phyloP scores from a whole-genome alignment of 2,797 vertebrate genomes.

The Tadarida brasiliensis region DNA sequence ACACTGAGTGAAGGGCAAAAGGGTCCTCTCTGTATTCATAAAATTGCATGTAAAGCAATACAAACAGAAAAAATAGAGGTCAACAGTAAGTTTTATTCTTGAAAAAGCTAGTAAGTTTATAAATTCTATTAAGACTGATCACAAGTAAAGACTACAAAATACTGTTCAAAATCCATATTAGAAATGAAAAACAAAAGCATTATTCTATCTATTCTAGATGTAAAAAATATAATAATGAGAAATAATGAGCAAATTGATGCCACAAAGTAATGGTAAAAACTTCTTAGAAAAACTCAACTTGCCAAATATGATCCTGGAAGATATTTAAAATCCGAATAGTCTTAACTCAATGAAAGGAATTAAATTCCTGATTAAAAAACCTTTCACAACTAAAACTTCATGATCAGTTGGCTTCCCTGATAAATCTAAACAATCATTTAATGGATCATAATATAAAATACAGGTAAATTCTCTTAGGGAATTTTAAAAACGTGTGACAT shows the following conservation, averaged over 20 bases:
- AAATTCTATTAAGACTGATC: background rate
- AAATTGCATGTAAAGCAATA: background rate
- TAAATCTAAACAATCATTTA: background rate
- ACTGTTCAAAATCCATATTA: background rate
- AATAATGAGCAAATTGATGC: background rate
- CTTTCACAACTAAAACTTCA: background rate
- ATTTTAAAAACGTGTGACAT: background rate
- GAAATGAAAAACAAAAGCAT: background rate
- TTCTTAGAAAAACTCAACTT: background rate
- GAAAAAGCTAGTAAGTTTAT: background rate
- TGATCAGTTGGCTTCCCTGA: background rate
- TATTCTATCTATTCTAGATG: background rate
- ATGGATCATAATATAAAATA: background rate
- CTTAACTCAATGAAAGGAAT: background rate
- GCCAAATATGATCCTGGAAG: background rate
- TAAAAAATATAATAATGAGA: background rate
- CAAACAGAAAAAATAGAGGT: background rate
- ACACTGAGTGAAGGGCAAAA: background rate
- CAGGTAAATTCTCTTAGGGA: background rate
- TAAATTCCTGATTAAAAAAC: background rate
- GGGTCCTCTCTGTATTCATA: background rate
- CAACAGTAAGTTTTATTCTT: background rate
- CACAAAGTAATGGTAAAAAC: background rate
- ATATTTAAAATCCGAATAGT: background rate
- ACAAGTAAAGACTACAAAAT: background rate